A percentile compares a stretch with the other conserved stretches of the same genome.
Evolutionary conservation across 2,888 invertebrate genomes (phyloP).

Genomic region (Anthoptus insignis): DNA sequence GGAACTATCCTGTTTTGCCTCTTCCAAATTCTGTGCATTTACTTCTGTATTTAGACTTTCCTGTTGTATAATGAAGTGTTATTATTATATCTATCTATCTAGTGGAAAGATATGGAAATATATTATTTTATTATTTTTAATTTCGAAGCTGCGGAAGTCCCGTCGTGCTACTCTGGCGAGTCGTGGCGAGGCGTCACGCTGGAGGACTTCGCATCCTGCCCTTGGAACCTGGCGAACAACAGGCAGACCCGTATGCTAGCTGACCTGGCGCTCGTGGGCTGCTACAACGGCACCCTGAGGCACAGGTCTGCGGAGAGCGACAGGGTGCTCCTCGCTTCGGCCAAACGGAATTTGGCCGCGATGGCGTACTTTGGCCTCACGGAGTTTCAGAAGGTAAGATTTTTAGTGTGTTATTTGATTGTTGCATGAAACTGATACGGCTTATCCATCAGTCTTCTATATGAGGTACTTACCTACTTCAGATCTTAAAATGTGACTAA

Average conservation of each 20-base stretch:
- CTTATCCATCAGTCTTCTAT: too few relatives aligned
- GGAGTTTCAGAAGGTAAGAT: constrained; percentile 95
- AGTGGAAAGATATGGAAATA: too few relatives aligned
- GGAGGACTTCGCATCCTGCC: constrained; percentile 96
- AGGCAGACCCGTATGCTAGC: constrained; percentile 99
- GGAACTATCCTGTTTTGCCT: too few relatives aligned
- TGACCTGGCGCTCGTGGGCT: constrained; percentile 97
- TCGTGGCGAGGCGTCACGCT: constrained; percentile 97
- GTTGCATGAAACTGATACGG: too few relatives aligned
- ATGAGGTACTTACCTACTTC: too few relatives aligned
- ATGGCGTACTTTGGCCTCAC: constrained; percentile 99
- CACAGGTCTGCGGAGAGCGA: constrained; percentile 91
- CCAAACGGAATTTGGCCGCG: constrained; percentile 97
- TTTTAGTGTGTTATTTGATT: too few relatives aligned
- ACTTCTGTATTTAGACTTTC: too few relatives aligned
- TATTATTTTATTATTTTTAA: too few relatives aligned
- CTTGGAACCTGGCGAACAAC: constrained; percentile 98
- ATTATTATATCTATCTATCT: too few relatives aligned
- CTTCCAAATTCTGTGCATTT: too few relatives aligned
- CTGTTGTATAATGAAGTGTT: too few relatives aligned
- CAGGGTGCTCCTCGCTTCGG: constrained; percentile 96
- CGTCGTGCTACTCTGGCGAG: constrained; percentile 92
- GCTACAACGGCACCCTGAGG: constrained; percentile 96
- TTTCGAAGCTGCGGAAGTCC: constrained; percentile 90
- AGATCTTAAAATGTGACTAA: too few relatives aligned